Percentiles rank a stretch among this genome's conserved stretches.
phyloP scores from a whole-genome alignment of 2,888 invertebrate genomes.

The Zaprionus lineosus region DNA sequence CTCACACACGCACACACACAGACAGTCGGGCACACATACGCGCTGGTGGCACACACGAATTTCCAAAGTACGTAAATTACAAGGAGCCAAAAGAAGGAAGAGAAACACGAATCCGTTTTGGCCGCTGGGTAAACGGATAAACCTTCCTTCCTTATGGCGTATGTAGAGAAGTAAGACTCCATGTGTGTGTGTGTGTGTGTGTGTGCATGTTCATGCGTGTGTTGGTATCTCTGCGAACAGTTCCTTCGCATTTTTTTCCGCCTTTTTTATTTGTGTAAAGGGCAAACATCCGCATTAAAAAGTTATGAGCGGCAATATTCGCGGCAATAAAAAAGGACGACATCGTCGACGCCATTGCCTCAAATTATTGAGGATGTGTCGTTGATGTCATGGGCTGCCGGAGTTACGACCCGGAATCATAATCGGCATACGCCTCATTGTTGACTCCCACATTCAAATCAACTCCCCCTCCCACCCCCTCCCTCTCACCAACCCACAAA shows the following conservation, averaged over 20 bases:
- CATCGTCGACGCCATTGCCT: constrained; percentile 28
- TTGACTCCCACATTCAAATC: no score
- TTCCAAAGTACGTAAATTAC: constrained; percentile 49
- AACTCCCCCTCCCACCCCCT: no score
- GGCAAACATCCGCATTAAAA: constrained; percentile 61
- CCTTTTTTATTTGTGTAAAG: constrained; percentile 46
- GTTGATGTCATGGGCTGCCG: no score
- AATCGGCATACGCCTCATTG: no score
- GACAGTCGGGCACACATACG: background rate
- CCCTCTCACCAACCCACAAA: no score
- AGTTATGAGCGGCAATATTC: constrained; percentile 68
- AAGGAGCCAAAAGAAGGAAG: constrained; percentile 32
- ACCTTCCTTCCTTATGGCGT: constrained; percentile 17
- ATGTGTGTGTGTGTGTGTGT: background rate
- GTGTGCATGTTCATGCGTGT: constrained; percentile 2
- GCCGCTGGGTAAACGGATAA: no score
- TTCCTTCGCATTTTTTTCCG: constrained; percentile 31
- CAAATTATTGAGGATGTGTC: constrained; percentile 47
- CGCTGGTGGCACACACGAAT: background rate
- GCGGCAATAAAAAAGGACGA: constrained; percentile 64
- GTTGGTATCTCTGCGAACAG: constrained; percentile 14
- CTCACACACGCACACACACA: background rate
- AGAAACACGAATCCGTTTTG: constrained; percentile 33
- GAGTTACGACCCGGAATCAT: no score
- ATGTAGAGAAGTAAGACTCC: background rate